Evolutionary conservation across 2,113 vertebrate genomes (phyloP), one percentile per base, ranked within the genome.

Genomic region (Eidolon helvum): DNA sequence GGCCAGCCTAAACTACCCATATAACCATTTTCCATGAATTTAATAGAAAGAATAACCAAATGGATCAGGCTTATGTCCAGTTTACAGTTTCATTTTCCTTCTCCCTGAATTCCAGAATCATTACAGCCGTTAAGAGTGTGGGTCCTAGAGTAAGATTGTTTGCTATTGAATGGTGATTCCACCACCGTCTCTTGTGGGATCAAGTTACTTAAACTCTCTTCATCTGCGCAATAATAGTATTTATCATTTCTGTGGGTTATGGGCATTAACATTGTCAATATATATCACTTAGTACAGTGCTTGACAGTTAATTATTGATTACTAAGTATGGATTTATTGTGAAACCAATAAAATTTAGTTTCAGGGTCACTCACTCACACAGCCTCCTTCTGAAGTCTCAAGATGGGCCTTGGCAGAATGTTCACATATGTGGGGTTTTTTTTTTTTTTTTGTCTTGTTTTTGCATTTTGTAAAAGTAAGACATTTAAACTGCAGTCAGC

Each of bases 241-340:
- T 80, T 19, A 61, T 38, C 38, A 63, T 28, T 82, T 63, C 12
- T 61, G 11, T 94, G 66, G 87, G 3, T 71, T 69, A 26, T 16
- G 45, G 80, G 50, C 43, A 90, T 86, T 93, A 87, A 75, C 75
- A 65, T 90, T 71, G 2, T 87, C 61, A 78, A 30, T 35, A 90
- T 59, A 40, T 72, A 96, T 87, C 72, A 53, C 33, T 45, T 69
- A 43, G 21, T 61, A 71, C 4, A 48, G 15, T 28, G 53, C 55
- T 55, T 90, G 80, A 82, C 80, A 63, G 75, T 90, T 90, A 83
- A 77, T 87, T 77, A 84, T 61, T 88, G 69, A 78, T 95, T 61
- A 28, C n/a, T 48, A 48, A 45, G 57, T 59, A 18, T 90, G 55
- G 53, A 68, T 71, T 80, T 85, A 94, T 48, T 57, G n/a, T 24